Conservation (phyloP, 2,888 invertebrate genomes). For the Drosophila sordidula region DNA sequence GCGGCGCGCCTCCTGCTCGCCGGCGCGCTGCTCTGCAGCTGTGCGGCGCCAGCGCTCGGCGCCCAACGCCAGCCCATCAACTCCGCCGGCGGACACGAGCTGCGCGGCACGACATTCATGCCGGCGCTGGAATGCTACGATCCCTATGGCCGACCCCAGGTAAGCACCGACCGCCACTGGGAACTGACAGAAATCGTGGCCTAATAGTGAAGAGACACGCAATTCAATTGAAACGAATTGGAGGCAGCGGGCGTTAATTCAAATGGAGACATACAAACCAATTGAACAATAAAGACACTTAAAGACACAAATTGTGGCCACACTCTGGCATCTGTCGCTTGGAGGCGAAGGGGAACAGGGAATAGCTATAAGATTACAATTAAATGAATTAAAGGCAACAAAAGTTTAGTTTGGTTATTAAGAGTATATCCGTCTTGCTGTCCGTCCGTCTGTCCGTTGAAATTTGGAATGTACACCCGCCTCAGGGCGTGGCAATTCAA, state of each 20-base stretch:
- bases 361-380: no score
- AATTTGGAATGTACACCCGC: no score
- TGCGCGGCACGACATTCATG: conserved; percentile 82
- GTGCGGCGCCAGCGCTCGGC: conserved; percentile 36
- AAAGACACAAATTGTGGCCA: conserved; percentile 1
- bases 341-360: no score
- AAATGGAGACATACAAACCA: conserved; percentile 56
- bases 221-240: conserved; percentile 54
- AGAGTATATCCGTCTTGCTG: no score
- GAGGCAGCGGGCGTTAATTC: conserved; percentile 53
- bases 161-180: conserved; percentile 68
- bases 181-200: conserved; percentile 19
- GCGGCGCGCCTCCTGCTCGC: conserved; percentile 60
- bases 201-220: conserved; percentile 28
- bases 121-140: conserved; percentile 86
- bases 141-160: conserved; percentile 86
- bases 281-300: conserved; percentile 57
- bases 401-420: no score
- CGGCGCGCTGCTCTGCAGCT: conserved; percentile 60
- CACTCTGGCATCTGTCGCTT: not conserved
- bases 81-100: conserved; percentile 70
- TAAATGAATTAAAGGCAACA: no score
- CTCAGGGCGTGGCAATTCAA: no score
- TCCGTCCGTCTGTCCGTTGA: no score
- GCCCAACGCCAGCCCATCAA: conserved; percentile 65